A percentile compares a stretch with the other conserved stretches of the same genome.
Evolutionary conservation across 1,140 invertebrate genomes (phyloP).

Genomic region (Drosophila fuyamai): DNA sequence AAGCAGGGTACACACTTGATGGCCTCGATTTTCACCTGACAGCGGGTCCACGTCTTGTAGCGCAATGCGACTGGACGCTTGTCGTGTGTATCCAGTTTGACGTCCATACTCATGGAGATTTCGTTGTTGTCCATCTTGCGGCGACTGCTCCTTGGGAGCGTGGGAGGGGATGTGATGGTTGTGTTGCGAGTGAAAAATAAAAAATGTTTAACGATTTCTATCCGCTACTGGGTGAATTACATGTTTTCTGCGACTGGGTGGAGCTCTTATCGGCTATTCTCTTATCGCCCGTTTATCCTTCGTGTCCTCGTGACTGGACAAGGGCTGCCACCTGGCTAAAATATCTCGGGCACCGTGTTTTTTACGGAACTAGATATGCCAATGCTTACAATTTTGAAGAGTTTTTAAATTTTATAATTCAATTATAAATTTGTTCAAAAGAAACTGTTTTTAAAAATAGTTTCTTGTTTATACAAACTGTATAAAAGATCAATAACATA

Average conservation of each 20-base stretch:
- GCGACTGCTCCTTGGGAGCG: slow-evolving; percentile 1
- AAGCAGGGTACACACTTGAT: slow-evolving; percentile 84
- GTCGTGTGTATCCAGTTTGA: slow-evolving; percentile 81
- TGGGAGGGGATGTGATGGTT: slow-evolving; percentile 14
- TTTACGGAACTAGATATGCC: background rate
- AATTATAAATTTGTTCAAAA: too few relatives aligned
- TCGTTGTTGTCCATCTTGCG: slow-evolving; percentile 77
- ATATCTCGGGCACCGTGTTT: background rate
- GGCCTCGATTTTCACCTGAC: slow-evolving; percentile 82
- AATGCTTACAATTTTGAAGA: too few relatives aligned
- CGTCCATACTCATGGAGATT: slow-evolving; percentile 82
- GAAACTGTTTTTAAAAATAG: too few relatives aligned
- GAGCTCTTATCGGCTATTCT: slow-evolving; percentile 42
- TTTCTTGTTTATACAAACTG: too few relatives aligned
- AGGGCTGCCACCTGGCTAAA: slow-evolving; percentile 4
- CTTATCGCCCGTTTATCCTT: slow-evolving; percentile 38
- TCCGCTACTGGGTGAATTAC: slow-evolving; percentile 18
- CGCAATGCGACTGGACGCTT: slow-evolving; percentile 72
- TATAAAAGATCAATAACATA: too few relatives aligned
- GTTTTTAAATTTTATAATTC: too few relatives aligned
- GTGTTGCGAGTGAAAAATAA: slow-evolving; percentile 57
- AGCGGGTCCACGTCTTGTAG: slow-evolving; percentile 79
- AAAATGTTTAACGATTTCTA: slow-evolving; percentile 39
- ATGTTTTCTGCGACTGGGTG: slow-evolving; percentile 38
- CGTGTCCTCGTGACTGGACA: slow-evolving; percentile 34